Percentiles rank a stretch among this genome's conserved stretches.
Conservation (phyloP, 2,113 vertebrate species). For the Athene cunicularia region DNA sequence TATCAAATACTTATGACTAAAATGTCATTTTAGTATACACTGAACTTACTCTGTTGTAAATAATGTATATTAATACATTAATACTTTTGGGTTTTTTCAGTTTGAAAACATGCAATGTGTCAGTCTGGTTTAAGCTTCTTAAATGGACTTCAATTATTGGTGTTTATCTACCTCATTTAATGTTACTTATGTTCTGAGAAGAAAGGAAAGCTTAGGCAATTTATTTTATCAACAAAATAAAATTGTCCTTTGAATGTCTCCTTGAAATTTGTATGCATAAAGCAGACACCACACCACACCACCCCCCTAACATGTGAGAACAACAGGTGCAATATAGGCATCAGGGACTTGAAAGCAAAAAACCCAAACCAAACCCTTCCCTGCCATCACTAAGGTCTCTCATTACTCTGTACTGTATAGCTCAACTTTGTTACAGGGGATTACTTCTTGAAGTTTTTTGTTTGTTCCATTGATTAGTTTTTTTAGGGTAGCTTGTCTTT, state of each 20-base stretch:
- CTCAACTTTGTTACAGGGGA: not conserved
- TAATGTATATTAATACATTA: not conserved
- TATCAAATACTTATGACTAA: not conserved
- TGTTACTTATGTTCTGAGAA: not conserved
- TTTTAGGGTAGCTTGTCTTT: not conserved
- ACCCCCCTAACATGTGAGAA: not conserved
- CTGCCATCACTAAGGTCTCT: accelerated
- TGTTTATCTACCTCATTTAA: not conserved
- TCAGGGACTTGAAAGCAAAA: not conserved
- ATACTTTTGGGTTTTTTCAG: not conserved
- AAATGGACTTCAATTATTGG: not conserved
- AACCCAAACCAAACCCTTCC: accelerated
- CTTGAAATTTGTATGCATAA: not conserved
- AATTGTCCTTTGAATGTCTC: not conserved
- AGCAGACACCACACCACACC: not conserved
- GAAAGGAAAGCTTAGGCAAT: not conserved
- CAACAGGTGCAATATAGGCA: not conserved
- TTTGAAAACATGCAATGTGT: not conserved
- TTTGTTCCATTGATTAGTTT: not conserved
- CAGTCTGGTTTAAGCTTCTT: not conserved
- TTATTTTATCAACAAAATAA: not conserved
- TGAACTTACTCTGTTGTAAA: not conserved
- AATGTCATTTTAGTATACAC: not conserved
- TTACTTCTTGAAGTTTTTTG: not conserved
- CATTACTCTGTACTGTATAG: not conserved